phyloP scores from a whole-genome alignment of 2,888 invertebrate genomes.

The Athetis lepigone region DNA sequence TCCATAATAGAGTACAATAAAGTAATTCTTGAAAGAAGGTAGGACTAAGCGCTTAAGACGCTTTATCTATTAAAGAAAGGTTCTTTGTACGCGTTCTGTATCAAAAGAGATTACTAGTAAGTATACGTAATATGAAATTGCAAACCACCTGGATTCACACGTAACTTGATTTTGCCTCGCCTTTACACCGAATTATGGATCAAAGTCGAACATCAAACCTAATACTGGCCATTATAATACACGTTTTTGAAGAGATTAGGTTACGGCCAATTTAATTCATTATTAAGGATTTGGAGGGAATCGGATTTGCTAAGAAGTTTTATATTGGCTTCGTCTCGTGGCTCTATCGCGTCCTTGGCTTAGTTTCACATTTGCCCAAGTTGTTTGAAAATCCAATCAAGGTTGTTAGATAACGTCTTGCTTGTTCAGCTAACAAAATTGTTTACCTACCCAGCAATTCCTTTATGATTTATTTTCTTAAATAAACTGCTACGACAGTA shows the following conservation, averaged over 20 bases:
- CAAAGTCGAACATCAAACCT: constrained; percentile 35
- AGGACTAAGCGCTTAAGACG: constrained; percentile 36
- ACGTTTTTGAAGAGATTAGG: constrained; percentile 41
- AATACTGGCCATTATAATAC: constrained; percentile 6
- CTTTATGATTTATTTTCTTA: constrained; percentile 20
- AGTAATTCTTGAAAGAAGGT: constrained; percentile 39
- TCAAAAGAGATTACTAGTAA: constrained; percentile 28
- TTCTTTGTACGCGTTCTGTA: constrained; percentile 24
- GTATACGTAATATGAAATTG: constrained; percentile 31
- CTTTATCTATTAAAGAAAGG: constrained; percentile 35
- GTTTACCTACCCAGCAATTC: constrained; percentile 44
- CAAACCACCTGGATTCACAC: constrained; percentile 27
- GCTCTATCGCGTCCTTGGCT: constrained; percentile 45
- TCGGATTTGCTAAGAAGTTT: constrained; percentile 55
- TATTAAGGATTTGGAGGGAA: constrained; percentile 54
- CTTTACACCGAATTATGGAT: constrained; percentile 22
- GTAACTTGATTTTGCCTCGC: constrained; percentile 46
- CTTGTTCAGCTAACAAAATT: constrained; percentile 23
- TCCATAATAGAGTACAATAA: constrained; percentile 38
- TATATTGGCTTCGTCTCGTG: constrained; percentile 54
- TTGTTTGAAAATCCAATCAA: constrained; percentile 42
- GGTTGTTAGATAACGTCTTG: constrained; percentile 35
- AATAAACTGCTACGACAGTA: constrained; percentile 12
- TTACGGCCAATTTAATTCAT: constrained; percentile 48
- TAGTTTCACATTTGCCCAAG: constrained; percentile 37